These are phyloP conservation scores for Tinamus guttatus DNA, from an alignment of 2,113 vertebrate genomes.

Conservation along the genomic window DNA sequence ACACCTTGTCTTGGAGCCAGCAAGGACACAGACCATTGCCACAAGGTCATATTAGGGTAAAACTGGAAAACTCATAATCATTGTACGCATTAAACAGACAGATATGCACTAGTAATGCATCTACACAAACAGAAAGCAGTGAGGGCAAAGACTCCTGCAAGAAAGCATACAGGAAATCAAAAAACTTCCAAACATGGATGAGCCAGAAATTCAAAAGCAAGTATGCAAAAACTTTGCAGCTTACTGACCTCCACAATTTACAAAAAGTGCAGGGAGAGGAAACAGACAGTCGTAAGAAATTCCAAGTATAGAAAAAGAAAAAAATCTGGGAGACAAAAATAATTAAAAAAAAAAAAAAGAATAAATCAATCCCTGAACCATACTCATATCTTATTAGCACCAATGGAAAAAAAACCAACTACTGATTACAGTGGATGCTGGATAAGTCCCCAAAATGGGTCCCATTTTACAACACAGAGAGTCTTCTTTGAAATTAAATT, in stretches of 20 bases:
- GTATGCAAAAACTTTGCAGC: not conserved
- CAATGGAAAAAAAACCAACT: not conserved
- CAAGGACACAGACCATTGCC: constrained; percentile 29
- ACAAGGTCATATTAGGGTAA: constrained; percentile 24
- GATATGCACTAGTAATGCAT: not conserved
- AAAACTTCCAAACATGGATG: not conserved
- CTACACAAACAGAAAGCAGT: not conserved
- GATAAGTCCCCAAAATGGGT: not conserved
- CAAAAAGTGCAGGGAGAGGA: not conserved
- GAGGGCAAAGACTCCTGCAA: not conserved
- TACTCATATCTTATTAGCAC: not conserved
- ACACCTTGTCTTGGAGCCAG: not conserved
- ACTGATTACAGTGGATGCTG: not conserved
- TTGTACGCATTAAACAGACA: not conserved
- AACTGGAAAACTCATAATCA: fast-evolving
- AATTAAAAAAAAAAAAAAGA: too few species aligned
- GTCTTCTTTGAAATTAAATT: constrained; percentile 7
- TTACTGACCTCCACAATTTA: not conserved
- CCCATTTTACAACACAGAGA: not conserved
- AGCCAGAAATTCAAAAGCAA: not conserved
- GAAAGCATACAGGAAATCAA: not conserved
- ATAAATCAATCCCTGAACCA: not conserved
- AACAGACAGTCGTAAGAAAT: not conserved
- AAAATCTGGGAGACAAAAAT: not conserved
- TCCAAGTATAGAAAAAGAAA: not conserved